Conservation (phyloP, 2,888 invertebrate species). For the Trissolcus brochymenae region DNA sequence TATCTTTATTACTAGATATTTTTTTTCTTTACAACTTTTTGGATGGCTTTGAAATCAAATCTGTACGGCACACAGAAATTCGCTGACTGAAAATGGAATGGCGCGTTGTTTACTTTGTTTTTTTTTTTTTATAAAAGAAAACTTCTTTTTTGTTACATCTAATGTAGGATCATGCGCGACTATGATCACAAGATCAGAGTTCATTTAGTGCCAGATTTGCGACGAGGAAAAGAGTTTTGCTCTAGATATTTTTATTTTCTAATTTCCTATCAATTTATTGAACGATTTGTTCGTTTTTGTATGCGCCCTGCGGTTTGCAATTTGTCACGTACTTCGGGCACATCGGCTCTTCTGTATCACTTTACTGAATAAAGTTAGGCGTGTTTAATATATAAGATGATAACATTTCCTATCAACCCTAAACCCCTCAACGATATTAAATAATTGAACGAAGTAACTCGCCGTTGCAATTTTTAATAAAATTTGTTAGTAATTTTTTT, state of each 20-base stretch:
- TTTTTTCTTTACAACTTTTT: not conserved
- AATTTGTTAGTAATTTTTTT: too few relatives aligned
- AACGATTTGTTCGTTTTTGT: slow-evolving; percentile 27
- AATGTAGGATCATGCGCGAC: slow-evolving; percentile 20
- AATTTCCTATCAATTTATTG: slow-evolving; percentile 23
- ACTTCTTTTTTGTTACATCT: slow-evolving; percentile 1
- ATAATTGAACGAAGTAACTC: too few relatives aligned
- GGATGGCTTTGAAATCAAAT: not conserved
- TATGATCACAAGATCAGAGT: slow-evolving; percentile 21
- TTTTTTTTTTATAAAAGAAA: too few relatives aligned
- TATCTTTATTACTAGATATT: too few relatives aligned
- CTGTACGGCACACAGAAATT: not conserved
- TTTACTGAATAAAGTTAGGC: slow-evolving; percentile 76
- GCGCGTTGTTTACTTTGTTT: too few relatives aligned
- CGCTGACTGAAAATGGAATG: too few relatives aligned
- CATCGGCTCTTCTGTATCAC: slow-evolving; percentile 72
- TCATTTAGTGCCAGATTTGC: slow-evolving; percentile 32
- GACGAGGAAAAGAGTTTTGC: slow-evolving; percentile 11
- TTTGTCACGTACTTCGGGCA: slow-evolving; percentile 71
- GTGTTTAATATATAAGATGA: slow-evolving; percentile 72
- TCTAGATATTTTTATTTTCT: slow-evolving; percentile 35
- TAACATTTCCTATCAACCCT: slow-evolving; percentile 51
- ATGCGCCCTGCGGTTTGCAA: slow-evolving; percentile 63
- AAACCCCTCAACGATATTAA: not conserved
- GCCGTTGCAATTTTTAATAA: too few relatives aligned